Conservation (phyloP, 2,797 vertebrate species). For the Luscinia luscinia region DNA sequence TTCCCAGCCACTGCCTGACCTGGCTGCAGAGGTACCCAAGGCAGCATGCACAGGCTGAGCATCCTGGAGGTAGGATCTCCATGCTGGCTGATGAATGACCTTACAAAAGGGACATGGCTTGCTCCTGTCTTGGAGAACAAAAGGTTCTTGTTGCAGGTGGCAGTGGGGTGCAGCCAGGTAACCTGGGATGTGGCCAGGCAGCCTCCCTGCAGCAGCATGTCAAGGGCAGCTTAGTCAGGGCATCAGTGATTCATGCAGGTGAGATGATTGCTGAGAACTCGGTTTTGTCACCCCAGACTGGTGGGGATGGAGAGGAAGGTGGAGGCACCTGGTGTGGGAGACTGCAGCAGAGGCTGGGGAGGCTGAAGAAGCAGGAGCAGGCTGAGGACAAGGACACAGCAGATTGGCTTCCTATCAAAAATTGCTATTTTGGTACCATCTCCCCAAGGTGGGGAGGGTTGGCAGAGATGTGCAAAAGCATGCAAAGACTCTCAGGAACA, state of each 20-base stretch:
- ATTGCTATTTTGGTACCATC: background rate
- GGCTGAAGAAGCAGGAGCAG: background rate
- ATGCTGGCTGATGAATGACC: rapidly evolving
- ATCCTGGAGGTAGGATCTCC: background rate
- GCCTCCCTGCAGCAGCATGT: background rate
- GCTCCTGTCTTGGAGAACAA: background rate
- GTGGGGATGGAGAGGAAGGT: background rate
- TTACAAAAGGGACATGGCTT: background rate
- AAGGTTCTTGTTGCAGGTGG: background rate
- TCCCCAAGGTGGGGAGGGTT: background rate
- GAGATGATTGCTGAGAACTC: background rate
- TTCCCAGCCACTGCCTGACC: background rate
- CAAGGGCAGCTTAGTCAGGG: rapidly evolving
- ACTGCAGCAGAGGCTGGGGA: background rate
- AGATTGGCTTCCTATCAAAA: background rate
- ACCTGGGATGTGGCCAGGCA: background rate
- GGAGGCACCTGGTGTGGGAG: background rate
- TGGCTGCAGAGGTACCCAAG: background rate
- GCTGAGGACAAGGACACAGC: background rate
- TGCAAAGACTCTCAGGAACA: background rate
- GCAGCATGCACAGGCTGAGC: background rate
- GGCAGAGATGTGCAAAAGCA: background rate
- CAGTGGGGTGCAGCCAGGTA: background rate
- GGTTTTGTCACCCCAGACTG: background rate
- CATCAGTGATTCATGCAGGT: rapidly evolving